Percentiles rank a stretch among this genome's conserved stretches.
Evolutionary conservation across 2,113 vertebrate species (phyloP).

Genomic region (Neolamprologus tretocephalus): DNA sequence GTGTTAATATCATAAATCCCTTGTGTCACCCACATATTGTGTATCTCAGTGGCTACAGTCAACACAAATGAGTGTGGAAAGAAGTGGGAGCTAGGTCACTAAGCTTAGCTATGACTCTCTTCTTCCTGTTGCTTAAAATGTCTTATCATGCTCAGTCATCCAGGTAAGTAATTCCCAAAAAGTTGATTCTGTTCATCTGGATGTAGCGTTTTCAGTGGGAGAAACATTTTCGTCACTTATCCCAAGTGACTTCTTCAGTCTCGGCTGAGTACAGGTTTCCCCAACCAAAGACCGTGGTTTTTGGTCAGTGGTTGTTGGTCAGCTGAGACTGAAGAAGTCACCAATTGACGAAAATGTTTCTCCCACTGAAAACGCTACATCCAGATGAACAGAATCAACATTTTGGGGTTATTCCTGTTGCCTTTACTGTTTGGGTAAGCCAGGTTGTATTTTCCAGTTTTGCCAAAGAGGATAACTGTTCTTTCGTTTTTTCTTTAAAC

Average conservation of each 20-base stretch:
- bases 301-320: neutral
- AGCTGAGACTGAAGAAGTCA: neutral
- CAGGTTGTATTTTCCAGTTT: conserved; percentile 22
- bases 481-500: neutral
- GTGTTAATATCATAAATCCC: neutral
- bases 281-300: neutral
- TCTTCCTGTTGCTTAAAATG: conserved; percentile 15
- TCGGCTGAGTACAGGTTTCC: neutral
- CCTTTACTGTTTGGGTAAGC: conserved; percentile 39
- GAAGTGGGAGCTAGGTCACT: neutral
- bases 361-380: neutral
- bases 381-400: neutral
- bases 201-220: neutral
- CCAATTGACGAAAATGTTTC: fast-evolving
- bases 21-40: neutral
- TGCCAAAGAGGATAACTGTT: conserved; percentile 44
- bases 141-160: neutral
- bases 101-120: neutral
- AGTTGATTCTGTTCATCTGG: neutral
- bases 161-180: neutral
- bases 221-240: neutral
- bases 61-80: neutral
- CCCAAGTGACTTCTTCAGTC: neutral
- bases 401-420: conserved; percentile 5
- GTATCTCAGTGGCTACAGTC: neutral